Evolutionary conservation across 2,888 invertebrate genomes (phyloP), one percentile per base, ranked within the genome.

Genomic region (Tryphoninae sp.): DNA sequence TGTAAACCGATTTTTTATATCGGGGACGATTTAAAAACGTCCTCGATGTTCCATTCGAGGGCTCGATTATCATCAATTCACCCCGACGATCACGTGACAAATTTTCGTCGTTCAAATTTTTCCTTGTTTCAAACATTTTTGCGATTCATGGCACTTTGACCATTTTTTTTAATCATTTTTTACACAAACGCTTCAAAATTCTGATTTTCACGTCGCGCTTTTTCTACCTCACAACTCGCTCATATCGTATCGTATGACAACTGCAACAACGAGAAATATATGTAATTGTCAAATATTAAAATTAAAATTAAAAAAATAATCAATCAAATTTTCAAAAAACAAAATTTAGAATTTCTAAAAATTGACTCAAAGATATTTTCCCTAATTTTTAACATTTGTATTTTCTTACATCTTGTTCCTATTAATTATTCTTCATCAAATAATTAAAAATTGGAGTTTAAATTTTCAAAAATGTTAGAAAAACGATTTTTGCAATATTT

Each of bases 181-280:
- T 19, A 22, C 55, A 19, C 55, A 8, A 55, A 19, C 16, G 55
- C 42, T 53, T 2, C 6, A 55, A 64, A 6, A 33, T 65, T 65
- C 23, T 67, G 8, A 64, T 74, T 9, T 69, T 58, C 76, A 53
- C 72, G 23, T 61, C 11, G 22, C 22, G 55, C 59, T 71, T 78
- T 9, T 13, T 22, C 78, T 79, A 82, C 69, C 76, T 82, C 82
- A 82, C 71, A 82, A 67, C 64, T 61, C 76, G 55, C 74, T 82
- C 40, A 67, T 69, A 62, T 73, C 59, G 59, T 67, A 75, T 75
- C 67, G 23, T 13, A 67, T 79, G 51, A 59, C 76, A 49, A 68
- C 82, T 79, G 79, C 62, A 77, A 79, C 22, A 16, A 53, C 58
- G 33, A 58, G 45, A 42, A 26, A 22, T 45, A 40, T 55, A 59